These are phyloP conservation scores for Centropyge bicolor DNA, from an alignment of 2,797 vertebrate species.

Conservation along the genomic window DNA sequence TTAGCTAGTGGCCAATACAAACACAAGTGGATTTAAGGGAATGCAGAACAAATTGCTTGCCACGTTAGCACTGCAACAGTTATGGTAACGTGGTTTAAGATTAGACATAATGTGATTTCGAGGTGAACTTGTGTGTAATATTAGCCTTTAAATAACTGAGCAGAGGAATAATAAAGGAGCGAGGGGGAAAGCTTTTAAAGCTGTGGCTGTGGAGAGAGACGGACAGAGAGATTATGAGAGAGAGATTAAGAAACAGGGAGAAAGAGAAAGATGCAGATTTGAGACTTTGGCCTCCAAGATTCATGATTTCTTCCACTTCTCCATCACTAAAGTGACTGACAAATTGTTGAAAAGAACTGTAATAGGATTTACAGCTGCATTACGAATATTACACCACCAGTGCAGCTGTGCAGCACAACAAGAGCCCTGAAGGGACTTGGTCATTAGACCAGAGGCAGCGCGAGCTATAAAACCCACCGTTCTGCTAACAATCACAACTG, in stretches of 20 bases:
- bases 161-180: slow-evolving; percentile 1
- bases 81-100: slow-evolving; percentile 25
- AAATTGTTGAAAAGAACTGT: slow-evolving; percentile 41
- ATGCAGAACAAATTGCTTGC: slow-evolving; percentile 30
- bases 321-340: slow-evolving; percentile 50
- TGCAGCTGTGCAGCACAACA: slow-evolving; percentile 40
- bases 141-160: slow-evolving; percentile 35
- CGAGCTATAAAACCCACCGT: slow-evolving; percentile 37
- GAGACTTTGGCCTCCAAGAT: slow-evolving; percentile 27
- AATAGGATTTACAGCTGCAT: slow-evolving; percentile 67
- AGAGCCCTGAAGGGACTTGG: slow-evolving; percentile 35
- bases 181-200: slow-evolving; percentile 12
- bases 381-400: slow-evolving; percentile 60
- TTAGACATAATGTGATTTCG: slow-evolving; percentile 47
- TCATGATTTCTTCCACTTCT: slow-evolving; percentile 20
- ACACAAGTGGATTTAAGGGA: slow-evolving; percentile 47
- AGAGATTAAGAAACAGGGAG: slow-evolving; percentile 47
- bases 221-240: slow-evolving; percentile 2
- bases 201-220: slow-evolving; percentile 6
- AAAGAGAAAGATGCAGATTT: slow-evolving; percentile 37
- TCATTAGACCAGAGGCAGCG: slow-evolving; percentile 41
- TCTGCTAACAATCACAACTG: slow-evolving; percentile 46
- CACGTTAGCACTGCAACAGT: not conserved
- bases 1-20: slow-evolving; percentile 53
- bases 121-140: slow-evolving; percentile 22